Evolutionary conservation across 2,888 invertebrate genomes (phyloP).

Genomic region (Drosophila mimica): DNA sequence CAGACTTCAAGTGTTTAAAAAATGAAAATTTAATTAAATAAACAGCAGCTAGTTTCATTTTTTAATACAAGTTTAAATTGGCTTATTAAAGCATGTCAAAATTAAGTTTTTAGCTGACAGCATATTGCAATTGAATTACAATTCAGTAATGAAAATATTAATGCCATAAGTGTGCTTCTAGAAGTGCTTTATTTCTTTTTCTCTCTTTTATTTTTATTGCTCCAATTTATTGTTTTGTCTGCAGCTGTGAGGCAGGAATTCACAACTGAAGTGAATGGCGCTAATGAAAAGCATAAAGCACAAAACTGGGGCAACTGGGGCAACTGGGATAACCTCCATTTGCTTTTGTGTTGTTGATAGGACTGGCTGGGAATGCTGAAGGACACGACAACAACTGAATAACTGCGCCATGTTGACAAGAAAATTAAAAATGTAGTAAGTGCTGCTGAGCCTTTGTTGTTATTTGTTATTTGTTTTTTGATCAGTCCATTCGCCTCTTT

Average conservation of each 20-base stretch:
- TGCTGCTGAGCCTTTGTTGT: neutral
- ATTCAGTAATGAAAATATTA: neutral
- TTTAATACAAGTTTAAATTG: neutral
- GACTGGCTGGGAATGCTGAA: slow-evolving; percentile 10
- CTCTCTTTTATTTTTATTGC: slow-evolving; percentile 14
- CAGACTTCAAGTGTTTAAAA: neutral
- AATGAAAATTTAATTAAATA: slow-evolving; percentile 18
- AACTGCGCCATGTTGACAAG: slow-evolving; percentile 20
- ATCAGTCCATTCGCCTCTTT: slow-evolving; percentile 30
- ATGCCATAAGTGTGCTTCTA: neutral
- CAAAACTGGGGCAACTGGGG: slow-evolving; percentile 31
- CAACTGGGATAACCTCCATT: slow-evolving; percentile 21
- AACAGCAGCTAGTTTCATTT: slow-evolving; percentile 7
- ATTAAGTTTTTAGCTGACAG: neutral
- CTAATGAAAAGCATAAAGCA: slow-evolving; percentile 70
- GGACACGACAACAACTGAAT: slow-evolving; percentile 25
- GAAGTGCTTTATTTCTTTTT: neutral
- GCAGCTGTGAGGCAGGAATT: slow-evolving; percentile 41
- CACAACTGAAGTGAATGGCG: slow-evolving; percentile 66
- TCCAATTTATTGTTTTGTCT: slow-evolving; percentile 34
- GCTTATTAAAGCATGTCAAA: neutral
- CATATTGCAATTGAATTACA: neutral
- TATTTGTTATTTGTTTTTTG: neutral
- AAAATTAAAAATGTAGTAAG: slow-evolving; percentile 32
- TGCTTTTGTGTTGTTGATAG: slow-evolving; percentile 2